A percentile compares a stretch with the other conserved stretches of the same genome.
phyloP scores from a whole-genome alignment of 2,113 vertebrate genomes.

The Columba janthina region DNA sequence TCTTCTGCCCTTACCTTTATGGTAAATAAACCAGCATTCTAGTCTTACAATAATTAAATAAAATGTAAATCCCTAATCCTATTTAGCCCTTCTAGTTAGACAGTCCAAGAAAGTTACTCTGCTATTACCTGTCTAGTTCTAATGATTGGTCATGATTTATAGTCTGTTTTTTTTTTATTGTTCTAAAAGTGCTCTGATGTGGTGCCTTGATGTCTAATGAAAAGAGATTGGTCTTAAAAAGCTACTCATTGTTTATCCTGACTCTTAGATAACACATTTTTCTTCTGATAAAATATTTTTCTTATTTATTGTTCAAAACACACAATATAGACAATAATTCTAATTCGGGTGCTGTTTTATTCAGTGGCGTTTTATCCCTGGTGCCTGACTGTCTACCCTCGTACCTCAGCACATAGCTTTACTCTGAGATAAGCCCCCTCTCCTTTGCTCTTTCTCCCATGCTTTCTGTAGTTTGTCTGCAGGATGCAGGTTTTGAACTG shows the following conservation, averaged over 20 bases:
- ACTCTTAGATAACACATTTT: constrained; percentile 92
- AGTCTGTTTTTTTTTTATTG: constrained; percentile 80
- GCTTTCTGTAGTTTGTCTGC: constrained; percentile 82
- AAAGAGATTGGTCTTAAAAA: constrained; percentile 86
- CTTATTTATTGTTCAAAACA: constrained; percentile 86
- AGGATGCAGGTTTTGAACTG: constrained; percentile 86
- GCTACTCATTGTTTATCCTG: constrained; percentile 84
- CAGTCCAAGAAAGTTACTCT: constrained; percentile 79
- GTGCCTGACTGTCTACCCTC: constrained; percentile 95
- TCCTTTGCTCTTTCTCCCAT: constrained; percentile 78
- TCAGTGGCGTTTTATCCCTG: constrained; percentile 86
- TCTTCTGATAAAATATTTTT: constrained; percentile 94
- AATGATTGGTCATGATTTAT: constrained; percentile 87
- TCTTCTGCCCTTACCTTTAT: constrained; percentile 78
- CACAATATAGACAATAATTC: constrained; percentile 83
- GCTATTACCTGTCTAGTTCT: constrained; percentile 85
- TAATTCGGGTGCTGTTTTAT: constrained; percentile 84
- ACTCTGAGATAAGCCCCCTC: constrained; percentile 92
- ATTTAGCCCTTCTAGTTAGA: constrained; percentile 77
- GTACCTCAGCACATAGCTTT: constrained; percentile 97
- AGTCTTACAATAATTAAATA: constrained; percentile 80
- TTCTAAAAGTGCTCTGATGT: constrained; percentile 86
- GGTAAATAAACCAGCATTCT: constrained; percentile 78
- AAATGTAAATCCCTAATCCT: constrained; percentile 83
- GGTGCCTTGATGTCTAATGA: constrained; percentile 98